These are phyloP conservation scores for Fukomys damarensis DNA, from an alignment of 2,113 vertebrate genomes.

Conservation along the genomic window DNA sequence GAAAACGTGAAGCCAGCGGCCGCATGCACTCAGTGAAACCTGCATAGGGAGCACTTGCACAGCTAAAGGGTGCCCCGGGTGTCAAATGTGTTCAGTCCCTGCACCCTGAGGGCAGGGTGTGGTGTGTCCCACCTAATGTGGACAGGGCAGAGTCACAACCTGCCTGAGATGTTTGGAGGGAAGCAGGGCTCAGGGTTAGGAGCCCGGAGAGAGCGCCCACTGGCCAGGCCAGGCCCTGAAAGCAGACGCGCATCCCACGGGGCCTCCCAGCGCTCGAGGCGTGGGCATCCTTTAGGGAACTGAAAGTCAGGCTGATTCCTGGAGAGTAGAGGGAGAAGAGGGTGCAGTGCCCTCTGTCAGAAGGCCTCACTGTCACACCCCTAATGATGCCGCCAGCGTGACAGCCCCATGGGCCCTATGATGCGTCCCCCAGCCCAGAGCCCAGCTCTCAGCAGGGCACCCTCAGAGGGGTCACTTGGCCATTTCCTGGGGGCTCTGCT, in stretches of 20 bases:
- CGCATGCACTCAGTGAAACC: not conserved
- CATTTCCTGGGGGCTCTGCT: rapidly evolving
- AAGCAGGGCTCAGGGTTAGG: too few species aligned
- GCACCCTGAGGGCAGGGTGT: rapidly evolving
- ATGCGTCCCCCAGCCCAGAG: rapidly evolving
- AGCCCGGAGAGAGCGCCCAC: not conserved
- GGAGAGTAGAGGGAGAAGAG: not conserved
- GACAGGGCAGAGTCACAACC: rapidly evolving
- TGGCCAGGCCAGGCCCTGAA: too few species aligned
- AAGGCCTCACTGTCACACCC: rapidly evolving
- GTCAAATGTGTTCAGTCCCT: too few species aligned
- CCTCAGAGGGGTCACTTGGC: too few species aligned
- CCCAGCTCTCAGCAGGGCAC: rapidly evolving
- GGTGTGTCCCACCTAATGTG: rapidly evolving
- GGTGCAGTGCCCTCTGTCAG: too few species aligned
- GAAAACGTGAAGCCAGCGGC: not conserved
- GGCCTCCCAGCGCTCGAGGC: too few species aligned
- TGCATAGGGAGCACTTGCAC: rapidly evolving
- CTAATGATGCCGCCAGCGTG: rapidly evolving
- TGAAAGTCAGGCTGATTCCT: conserved; percentile 36
- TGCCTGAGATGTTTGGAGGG: not conserved
- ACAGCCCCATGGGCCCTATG: not conserved
- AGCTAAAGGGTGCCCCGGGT: not conserved
- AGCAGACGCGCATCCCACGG: too few species aligned
- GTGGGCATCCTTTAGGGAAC: not conserved